Conservation (phyloP, 2,888 invertebrate genomes). For the Lasioglossum calceatum region DNA sequence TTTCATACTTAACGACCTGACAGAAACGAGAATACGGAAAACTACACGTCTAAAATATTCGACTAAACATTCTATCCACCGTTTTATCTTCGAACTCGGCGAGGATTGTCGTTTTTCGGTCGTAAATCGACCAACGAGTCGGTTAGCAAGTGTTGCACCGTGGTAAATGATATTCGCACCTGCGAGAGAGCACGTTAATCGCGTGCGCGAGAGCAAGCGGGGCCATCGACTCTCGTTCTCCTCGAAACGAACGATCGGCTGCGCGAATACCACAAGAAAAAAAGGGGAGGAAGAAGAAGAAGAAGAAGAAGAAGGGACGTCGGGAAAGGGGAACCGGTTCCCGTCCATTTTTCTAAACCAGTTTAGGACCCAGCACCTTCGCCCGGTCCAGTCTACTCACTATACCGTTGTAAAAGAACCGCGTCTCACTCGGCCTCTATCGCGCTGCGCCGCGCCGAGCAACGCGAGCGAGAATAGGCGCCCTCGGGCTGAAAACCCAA, state of each 20-base stretch:
- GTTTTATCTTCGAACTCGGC: neutral
- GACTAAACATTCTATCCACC: neutral
- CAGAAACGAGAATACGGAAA: too few relatives aligned
- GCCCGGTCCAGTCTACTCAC: slow-evolving; percentile 79
- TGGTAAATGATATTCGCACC: slow-evolving; percentile 61
- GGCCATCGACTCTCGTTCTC: slow-evolving; percentile 64
- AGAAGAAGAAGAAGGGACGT: neutral
- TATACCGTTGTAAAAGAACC: slow-evolving; percentile 80
- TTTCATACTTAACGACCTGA: too few relatives aligned
- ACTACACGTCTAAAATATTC: too few relatives aligned
- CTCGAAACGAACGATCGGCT: slow-evolving; percentile 19
- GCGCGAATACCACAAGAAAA: slow-evolving; percentile 26
- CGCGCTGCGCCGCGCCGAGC: slow-evolving; percentile 19
- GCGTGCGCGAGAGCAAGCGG: slow-evolving; percentile 13
- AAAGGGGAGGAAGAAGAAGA: slow-evolving; percentile 2
- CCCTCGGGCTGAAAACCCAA: slow-evolving; percentile 53
- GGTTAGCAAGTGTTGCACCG: neutral
- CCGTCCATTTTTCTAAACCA: slow-evolving; percentile 79
- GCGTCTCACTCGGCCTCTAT: slow-evolving; percentile 26
- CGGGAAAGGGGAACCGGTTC: slow-evolving; percentile 65
- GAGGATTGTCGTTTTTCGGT: neutral
- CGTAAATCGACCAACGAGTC: neutral
- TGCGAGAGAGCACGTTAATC: slow-evolving; percentile 54
- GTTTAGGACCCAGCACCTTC: slow-evolving; percentile 76
- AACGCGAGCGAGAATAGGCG: slow-evolving; percentile 31